Conservation (phyloP, 2,888 invertebrate species). For the Beris morrisii region DNA sequence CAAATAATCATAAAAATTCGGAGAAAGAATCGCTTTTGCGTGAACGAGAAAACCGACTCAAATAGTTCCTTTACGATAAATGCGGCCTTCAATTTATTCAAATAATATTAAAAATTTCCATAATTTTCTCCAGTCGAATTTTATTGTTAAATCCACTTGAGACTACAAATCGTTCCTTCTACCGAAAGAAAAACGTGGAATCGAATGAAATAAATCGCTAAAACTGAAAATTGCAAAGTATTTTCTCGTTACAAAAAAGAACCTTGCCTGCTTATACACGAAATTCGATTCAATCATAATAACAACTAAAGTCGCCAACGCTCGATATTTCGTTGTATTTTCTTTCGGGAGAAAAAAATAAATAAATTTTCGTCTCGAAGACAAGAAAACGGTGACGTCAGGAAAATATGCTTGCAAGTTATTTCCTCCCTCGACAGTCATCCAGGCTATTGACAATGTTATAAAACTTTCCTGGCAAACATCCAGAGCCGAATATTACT, state of each 20-base stretch:
- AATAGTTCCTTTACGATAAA: conserved; percentile 17
- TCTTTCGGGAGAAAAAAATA: conserved; percentile 7
- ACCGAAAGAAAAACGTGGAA: too few species aligned
- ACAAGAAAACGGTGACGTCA: conserved; percentile 30
- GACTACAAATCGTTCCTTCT: neutral
- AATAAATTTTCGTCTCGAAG: conserved; percentile 24
- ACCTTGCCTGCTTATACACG: too few species aligned
- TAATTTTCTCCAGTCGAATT: conserved; percentile 25
- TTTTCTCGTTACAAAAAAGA: too few species aligned
- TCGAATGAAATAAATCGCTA: too few species aligned
- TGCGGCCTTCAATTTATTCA: conserved; percentile 9
- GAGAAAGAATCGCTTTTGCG: conserved; percentile 17
- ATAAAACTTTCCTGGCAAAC: conserved; percentile 27
- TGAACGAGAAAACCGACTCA: neutral
- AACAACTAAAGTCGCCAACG: conserved; percentile 18
- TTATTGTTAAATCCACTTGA: conserved; percentile 26
- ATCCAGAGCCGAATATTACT: conserved; percentile 29
- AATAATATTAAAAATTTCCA: conserved; percentile 11
- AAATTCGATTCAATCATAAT: conserved; percentile 10
- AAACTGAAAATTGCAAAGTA: too few species aligned
- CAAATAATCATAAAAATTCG: conserved; percentile 17
- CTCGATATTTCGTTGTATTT: neutral
- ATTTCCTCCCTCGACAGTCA: conserved; percentile 25
- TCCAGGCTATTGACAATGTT: conserved; percentile 31
- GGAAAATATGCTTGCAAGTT: conserved; percentile 28